Percentiles rank a stretch among this genome's conserved stretches.
These are phyloP conservation scores for Leuctra nigra DNA, from an alignment of 2,888 invertebrate species.

Conservation along the genomic window DNA sequence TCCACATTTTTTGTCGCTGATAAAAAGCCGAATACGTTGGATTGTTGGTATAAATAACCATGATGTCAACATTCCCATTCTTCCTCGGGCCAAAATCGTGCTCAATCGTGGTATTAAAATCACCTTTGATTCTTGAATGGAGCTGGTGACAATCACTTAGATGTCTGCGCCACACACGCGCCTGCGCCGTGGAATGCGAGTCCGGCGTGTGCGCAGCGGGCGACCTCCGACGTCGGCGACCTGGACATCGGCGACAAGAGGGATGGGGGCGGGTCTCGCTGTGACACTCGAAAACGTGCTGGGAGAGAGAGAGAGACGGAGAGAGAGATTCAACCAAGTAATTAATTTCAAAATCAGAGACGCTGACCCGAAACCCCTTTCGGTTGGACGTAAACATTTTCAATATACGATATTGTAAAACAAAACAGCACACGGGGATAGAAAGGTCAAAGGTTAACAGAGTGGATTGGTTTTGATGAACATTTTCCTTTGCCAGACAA, in stretches of 20 bases:
- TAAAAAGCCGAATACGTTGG: conserved; percentile 6
- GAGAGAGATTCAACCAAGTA: conserved; percentile 5
- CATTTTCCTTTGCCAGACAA: too few relatives aligned
- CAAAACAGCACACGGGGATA: too few relatives aligned
- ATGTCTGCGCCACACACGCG: too few relatives aligned
- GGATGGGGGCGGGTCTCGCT: background rate
- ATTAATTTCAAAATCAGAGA: conserved; percentile 14
- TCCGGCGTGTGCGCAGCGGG: conserved; percentile 4
- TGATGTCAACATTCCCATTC: conserved; percentile 12
- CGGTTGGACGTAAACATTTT: too few relatives aligned
- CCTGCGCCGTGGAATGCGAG: conserved; percentile 3
- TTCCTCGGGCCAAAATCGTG: background rate
- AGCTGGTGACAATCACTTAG: conserved; percentile 1
- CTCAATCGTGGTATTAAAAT: background rate
- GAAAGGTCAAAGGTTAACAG: too few relatives aligned
- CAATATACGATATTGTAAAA: too few relatives aligned
- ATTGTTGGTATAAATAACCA: conserved; percentile 13
- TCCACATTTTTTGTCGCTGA: conserved; percentile 8
- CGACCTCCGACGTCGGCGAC: background rate
- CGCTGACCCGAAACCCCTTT: conserved; percentile 11
- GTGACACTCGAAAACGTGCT: too few relatives aligned
- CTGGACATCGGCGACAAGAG: background rate
- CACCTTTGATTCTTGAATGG: background rate
- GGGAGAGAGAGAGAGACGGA: background rate
- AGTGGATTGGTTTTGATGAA: too few relatives aligned